A percentile compares a stretch with the other conserved stretches of the same genome.
Evolutionary conservation across 64 coral and sea anemone genomes (phyloP).

Genomic region (Actinia tenebrosa): DNA sequence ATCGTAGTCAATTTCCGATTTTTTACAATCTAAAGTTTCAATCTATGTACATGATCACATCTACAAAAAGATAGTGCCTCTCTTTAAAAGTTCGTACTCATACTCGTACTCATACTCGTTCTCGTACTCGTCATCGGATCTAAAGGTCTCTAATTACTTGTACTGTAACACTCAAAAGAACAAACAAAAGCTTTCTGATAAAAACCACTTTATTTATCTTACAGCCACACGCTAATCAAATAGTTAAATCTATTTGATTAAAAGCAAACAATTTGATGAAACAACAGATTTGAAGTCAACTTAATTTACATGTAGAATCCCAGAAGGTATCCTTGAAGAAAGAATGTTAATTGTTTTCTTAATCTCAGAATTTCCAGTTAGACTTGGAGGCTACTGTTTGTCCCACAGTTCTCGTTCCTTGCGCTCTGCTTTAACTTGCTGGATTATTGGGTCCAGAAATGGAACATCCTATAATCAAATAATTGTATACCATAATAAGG

Average conservation of each 20-base stretch:
- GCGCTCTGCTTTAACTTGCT: slow-evolving; percentile 63
- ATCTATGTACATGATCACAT: too few relatives aligned
- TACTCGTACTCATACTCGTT: too few relatives aligned
- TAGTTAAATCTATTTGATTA: not conserved
- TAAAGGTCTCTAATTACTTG: too few relatives aligned
- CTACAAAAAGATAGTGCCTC: too few relatives aligned
- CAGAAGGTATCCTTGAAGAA: not conserved
- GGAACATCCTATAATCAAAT: slow-evolving; percentile 32
- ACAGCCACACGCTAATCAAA: not conserved
- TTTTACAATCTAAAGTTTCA: too few relatives aligned
- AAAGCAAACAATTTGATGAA: not conserved
- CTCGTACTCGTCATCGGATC: too few relatives aligned
- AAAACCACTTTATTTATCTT: slow-evolving; percentile 1
- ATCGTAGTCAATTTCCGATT: too few relatives aligned
- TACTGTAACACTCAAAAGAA: not conserved
- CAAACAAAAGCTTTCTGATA: not conserved
- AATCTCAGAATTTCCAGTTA: not conserved
- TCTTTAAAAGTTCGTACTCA: too few relatives aligned
- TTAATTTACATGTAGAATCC: not conserved
- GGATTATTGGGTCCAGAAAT: slow-evolving; percentile 58
- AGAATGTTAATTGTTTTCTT: not conserved
- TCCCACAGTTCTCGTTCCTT: slow-evolving; percentile 80
- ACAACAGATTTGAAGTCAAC: not conserved
- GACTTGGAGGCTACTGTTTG: slow-evolving; percentile 43
- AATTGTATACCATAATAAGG: not conserved